Conservation (phyloP, 2,888 invertebrate genomes). For the Lampropteryx suffumata region DNA sequence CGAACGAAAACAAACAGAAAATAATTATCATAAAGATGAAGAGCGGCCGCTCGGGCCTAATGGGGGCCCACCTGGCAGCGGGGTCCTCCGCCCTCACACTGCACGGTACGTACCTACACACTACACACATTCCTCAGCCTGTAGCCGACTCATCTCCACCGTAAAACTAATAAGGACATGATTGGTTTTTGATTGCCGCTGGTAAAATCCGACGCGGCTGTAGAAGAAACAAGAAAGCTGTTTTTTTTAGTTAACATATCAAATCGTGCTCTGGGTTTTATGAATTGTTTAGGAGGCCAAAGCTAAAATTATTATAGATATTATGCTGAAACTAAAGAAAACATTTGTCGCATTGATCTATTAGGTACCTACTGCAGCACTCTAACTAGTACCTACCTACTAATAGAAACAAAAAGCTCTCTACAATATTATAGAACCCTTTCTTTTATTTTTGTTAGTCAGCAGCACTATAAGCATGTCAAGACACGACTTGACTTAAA, state of each 20-base stretch:
- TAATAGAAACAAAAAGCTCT: too few relatives aligned
- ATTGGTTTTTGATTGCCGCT: conserved; percentile 59
- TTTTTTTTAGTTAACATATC: conserved; percentile 21
- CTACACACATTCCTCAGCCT: conserved; percentile 20
- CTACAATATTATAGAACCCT: too few relatives aligned
- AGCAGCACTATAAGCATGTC: too few relatives aligned
- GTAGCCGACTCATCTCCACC: conserved; percentile 45
- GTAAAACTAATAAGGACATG: conserved; percentile 53
- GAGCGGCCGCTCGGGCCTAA: conserved; percentile 80
- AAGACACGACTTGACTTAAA: too few relatives aligned
- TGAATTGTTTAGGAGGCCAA: conserved; percentile 2
- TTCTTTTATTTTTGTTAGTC: too few relatives aligned
- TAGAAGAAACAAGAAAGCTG: conserved; percentile 11
- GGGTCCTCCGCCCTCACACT: conserved; percentile 44
- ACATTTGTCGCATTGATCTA: too few relatives aligned
- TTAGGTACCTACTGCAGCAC: too few relatives aligned
- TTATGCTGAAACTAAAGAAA: too few relatives aligned
- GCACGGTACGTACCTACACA: conserved; percentile 17
- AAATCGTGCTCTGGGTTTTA: conserved; percentile 8
- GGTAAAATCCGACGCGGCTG: conserved; percentile 34
- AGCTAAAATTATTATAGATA: too few relatives aligned
- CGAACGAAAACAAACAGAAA: conserved; percentile 83
- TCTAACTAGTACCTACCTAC: too few relatives aligned
- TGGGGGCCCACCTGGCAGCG: conserved; percentile 79
- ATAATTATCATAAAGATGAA: conserved; percentile 84